phyloP scores from a whole-genome alignment of 2,113 vertebrate genomes.

The Callospermophilus lateralis region DNA sequence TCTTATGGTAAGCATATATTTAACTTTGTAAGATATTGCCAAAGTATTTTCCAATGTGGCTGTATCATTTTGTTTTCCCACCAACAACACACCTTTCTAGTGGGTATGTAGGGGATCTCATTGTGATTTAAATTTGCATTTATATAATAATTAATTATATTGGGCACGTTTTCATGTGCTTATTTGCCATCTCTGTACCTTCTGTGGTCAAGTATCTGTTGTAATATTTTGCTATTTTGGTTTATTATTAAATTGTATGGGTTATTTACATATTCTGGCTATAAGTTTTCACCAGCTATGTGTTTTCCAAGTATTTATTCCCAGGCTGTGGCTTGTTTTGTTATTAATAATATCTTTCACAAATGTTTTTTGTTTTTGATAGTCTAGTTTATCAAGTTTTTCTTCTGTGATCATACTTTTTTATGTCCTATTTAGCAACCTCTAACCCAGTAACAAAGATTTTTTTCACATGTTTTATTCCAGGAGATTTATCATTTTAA shows the following conservation, averaged over 20 bases:
- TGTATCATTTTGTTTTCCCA: background rate
- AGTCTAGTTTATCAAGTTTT: background rate
- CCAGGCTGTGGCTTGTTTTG: background rate
- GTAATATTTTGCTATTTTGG: background rate
- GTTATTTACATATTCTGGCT: background rate
- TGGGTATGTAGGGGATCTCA: background rate
- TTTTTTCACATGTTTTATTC: conserved; percentile 35
- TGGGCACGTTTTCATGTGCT: background rate
- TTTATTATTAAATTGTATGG: background rate
- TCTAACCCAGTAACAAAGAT: background rate
- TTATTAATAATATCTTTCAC: conserved; percentile 1
- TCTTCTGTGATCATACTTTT: background rate
- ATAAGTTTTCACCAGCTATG: background rate
- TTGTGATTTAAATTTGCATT: background rate
- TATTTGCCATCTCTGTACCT: background rate
- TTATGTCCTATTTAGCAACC: background rate
- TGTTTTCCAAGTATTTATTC: background rate
- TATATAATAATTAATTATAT: background rate
- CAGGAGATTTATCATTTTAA: conserved; percentile 53
- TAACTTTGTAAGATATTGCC: background rate
- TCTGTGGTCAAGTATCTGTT: background rate
- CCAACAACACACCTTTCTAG: background rate
- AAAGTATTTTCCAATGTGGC: background rate
- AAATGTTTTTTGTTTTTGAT: conserved; percentile 34
- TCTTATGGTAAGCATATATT: background rate